Percentiles rank a stretch among this genome's conserved stretches.
Conservation (phyloP, 2,113 vertebrate genomes). For the Cynocephalus volans region DNA sequence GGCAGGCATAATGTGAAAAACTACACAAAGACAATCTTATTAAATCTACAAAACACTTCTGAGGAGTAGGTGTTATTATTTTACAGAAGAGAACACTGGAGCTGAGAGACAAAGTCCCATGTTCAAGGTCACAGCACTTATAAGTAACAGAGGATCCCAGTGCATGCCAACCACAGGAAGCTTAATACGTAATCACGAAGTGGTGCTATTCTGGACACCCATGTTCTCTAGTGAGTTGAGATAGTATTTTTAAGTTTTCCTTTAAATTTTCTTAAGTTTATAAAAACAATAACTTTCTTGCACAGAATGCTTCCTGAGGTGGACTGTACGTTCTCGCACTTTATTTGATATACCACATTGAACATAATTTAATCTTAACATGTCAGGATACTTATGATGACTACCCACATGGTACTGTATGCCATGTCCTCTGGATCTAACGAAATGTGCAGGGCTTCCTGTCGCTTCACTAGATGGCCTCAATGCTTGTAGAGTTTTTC, state of each 20-base stretch:
- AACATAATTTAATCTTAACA: slow-evolving; percentile 8
- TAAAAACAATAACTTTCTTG: background rate
- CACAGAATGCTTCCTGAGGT: background rate
- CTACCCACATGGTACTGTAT: background rate
- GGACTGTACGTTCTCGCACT: background rate
- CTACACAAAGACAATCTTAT: background rate
- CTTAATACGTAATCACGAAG: background rate
- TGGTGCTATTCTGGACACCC: background rate
- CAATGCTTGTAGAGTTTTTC: background rate
- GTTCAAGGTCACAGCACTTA: background rate
- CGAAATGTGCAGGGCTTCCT: background rate
- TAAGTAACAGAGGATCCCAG: background rate
- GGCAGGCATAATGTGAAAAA: background rate
- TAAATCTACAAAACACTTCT: background rate
- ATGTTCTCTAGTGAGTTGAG: background rate
- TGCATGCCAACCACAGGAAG: background rate
- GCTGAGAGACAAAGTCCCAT: background rate
- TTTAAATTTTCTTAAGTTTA: background rate
- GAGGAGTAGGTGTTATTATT: background rate
- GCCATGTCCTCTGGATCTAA: background rate
- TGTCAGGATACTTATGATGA: background rate
- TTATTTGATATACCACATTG: background rate
- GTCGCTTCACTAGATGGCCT: background rate
- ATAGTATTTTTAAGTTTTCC: background rate
- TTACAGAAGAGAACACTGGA: background rate